Conservation (phyloP, 2,797 vertebrate genomes). For the Mormyrops boulengeri region DNA sequence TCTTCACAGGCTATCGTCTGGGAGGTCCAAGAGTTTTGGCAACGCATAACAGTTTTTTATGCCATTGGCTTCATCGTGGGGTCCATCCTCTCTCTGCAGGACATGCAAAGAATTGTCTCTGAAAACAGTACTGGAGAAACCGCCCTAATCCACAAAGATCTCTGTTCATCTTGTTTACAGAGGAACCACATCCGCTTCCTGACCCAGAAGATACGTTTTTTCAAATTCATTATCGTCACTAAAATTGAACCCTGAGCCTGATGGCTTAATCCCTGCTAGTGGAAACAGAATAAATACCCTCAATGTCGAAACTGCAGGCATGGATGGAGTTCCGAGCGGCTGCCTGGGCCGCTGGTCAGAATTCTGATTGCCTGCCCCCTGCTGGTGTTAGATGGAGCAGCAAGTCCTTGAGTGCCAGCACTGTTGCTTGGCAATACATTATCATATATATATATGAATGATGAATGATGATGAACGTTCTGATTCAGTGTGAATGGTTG, state of each 20-base stretch:
- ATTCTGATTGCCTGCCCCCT: background rate
- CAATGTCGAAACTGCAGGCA: background rate
- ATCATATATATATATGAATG: background rate
- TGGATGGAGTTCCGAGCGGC: background rate
- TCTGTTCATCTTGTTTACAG: background rate
- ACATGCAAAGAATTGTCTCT: background rate
- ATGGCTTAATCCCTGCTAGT: background rate
- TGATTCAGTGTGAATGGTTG: background rate
- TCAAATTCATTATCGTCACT: background rate
- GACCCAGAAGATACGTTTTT: background rate
- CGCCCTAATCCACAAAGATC: background rate
- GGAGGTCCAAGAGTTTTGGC: background rate
- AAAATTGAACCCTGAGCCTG: background rate
- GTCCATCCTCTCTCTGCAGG: background rate
- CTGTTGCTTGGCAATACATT: background rate
- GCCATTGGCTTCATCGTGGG: background rate
- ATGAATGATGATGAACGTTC: no score
- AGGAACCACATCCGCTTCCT: background rate
- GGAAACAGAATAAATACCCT: background rate
- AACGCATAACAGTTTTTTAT: background rate
- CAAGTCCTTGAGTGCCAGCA: background rate
- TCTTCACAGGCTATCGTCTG: background rate
- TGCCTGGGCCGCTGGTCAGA: background rate
- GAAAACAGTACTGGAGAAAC: background rate
- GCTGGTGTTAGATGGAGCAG: background rate